Percentiles rank a stretch among this genome's conserved stretches.
Evolutionary conservation across 2,888 invertebrate genomes (phyloP).

Genomic region (Siphlonurus alternatus): DNA sequence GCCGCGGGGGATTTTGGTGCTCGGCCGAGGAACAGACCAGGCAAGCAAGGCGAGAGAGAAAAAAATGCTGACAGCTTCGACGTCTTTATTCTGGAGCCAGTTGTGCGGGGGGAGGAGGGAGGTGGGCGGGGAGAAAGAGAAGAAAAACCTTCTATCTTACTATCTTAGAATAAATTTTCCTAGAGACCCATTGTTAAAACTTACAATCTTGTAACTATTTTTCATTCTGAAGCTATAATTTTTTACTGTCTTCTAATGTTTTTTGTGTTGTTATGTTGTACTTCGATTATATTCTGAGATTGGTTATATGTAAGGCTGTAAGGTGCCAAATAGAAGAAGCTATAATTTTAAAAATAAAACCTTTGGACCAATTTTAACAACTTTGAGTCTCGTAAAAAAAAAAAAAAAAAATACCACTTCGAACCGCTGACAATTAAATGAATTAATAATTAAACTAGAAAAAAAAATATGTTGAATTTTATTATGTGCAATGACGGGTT

Average conservation of each 20-base stretch:
- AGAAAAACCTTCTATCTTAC: neutral
- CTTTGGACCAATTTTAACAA: no score
- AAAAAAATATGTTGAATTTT: no score
- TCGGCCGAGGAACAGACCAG: neutral
- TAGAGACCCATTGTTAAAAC: neutral
- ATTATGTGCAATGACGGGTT: no score
- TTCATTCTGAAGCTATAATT: neutral
- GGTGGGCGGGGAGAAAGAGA: neutral
- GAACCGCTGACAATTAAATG: no score
- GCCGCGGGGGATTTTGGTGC: neutral
- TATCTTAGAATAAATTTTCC: constrained; percentile 1
- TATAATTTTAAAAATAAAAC: neutral
- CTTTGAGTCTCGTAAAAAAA: no score
- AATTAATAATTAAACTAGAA: no score
- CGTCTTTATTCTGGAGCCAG: constrained; percentile 2
- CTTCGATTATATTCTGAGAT: neutral
- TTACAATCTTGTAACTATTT: neutral
- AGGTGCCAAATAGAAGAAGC: neutral
- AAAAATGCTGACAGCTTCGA: constrained; percentile 3
- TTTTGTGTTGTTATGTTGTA: neutral
- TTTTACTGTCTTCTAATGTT: neutral
- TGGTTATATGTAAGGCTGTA: neutral
- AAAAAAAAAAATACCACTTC: no score
- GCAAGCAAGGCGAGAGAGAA: constrained; percentile 2
- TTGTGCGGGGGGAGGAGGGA: neutral